These are phyloP conservation scores for Cherax quadricarinatus DNA, from an alignment of 1,140 invertebrate species.

Conservation along the genomic window DNA sequence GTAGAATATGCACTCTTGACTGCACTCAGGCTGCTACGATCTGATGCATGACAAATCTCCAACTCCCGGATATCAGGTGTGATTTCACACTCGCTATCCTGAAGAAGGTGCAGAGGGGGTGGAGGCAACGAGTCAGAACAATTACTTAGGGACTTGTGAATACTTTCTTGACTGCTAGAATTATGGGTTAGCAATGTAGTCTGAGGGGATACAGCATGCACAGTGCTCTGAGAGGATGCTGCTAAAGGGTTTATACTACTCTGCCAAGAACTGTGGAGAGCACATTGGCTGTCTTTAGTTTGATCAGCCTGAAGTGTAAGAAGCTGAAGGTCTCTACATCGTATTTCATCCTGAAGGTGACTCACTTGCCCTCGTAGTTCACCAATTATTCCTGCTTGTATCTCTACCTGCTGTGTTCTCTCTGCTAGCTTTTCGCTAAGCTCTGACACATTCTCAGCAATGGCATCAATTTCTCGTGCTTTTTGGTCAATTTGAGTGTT, in stretches of 20 bases:
- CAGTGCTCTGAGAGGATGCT: slow-evolving; percentile 40
- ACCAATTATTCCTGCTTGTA: slow-evolving; percentile 46
- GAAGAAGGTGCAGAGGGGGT: slow-evolving; percentile 57
- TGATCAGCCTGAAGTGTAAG: slow-evolving; percentile 4
- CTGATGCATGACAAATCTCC: slow-evolving; percentile 43
- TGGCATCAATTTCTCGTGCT: slow-evolving; percentile 49
- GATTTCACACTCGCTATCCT: slow-evolving; percentile 46
- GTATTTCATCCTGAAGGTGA: slow-evolving; percentile 43
- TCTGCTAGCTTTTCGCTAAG: slow-evolving; percentile 42
- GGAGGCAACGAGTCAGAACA: slow-evolving; percentile 65
- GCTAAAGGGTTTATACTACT: slow-evolving; percentile 28
- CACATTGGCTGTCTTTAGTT: slow-evolving; percentile 16
- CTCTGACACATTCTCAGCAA: slow-evolving; percentile 49
- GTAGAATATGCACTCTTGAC: slow-evolving; percentile 63
- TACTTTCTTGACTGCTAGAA: slow-evolving; percentile 39
- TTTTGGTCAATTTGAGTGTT: slow-evolving; percentile 54
- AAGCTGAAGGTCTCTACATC: slow-evolving; percentile 24
- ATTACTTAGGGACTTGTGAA: slow-evolving; percentile 5
- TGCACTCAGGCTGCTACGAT: slow-evolving; percentile 47
- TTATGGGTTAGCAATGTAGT: slow-evolving; percentile 10
- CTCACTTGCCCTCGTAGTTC: slow-evolving; percentile 41
- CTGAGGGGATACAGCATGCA: slow-evolving; percentile 36
- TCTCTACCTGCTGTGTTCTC: slow-evolving; percentile 23
- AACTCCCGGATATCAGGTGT: slow-evolving; percentile 21
- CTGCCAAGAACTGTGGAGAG: slow-evolving; percentile 20